Percentiles rank a stretch among this genome's conserved stretches.
Conservation (phyloP, 2,888 invertebrate species). For the Hirtodrosophila histrioides region DNA sequence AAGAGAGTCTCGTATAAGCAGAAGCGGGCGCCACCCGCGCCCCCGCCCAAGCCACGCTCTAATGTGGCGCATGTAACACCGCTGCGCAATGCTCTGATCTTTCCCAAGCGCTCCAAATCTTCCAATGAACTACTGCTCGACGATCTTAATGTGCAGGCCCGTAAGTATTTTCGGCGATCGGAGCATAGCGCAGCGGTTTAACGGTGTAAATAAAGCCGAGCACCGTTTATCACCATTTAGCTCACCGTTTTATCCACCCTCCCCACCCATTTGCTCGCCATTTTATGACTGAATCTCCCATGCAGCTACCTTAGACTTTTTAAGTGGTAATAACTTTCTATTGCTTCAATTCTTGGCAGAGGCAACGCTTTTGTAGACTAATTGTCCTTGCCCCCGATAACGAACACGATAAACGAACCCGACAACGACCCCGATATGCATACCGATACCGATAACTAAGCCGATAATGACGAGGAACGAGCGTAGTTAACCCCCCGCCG, state of each 20-base stretch:
- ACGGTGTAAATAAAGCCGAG: slow-evolving; percentile 5
- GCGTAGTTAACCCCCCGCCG: slow-evolving; percentile 62
- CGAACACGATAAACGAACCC: slow-evolving; percentile 9
- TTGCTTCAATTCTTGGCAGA: slow-evolving; percentile 58
- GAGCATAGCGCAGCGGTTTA: slow-evolving; percentile 70
- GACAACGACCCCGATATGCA: slow-evolving; percentile 32
- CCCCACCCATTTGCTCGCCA: slow-evolving; percentile 9
- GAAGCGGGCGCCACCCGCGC: slow-evolving; percentile 68
- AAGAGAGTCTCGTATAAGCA: slow-evolving; percentile 67
- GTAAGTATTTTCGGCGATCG: slow-evolving; percentile 76
- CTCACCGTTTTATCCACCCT: slow-evolving; percentile 36
- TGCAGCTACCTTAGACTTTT: slow-evolving; percentile 8
- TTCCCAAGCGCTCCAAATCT: slow-evolving; percentile 80
- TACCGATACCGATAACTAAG: slow-evolving; percentile 19
- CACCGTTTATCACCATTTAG: slow-evolving; percentile 38
- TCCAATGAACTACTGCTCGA: slow-evolving; percentile 81
- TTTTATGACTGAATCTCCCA: slow-evolving; percentile 22
- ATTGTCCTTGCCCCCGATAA: slow-evolving; percentile 30
- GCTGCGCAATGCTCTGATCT: slow-evolving; percentile 67
- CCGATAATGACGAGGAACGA: slow-evolving; percentile 24
- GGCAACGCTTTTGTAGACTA: slow-evolving; percentile 67
- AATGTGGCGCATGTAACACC: slow-evolving; percentile 66
- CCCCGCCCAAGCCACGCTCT: slow-evolving; percentile 63
- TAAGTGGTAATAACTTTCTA: slow-evolving; percentile 33
- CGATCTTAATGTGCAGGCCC: slow-evolving; percentile 78